Percentiles rank a stretch among this genome's conserved stretches.
phyloP scores from a whole-genome alignment of 2,797 vertebrate species.

The Typhlichthys subterraneus region DNA sequence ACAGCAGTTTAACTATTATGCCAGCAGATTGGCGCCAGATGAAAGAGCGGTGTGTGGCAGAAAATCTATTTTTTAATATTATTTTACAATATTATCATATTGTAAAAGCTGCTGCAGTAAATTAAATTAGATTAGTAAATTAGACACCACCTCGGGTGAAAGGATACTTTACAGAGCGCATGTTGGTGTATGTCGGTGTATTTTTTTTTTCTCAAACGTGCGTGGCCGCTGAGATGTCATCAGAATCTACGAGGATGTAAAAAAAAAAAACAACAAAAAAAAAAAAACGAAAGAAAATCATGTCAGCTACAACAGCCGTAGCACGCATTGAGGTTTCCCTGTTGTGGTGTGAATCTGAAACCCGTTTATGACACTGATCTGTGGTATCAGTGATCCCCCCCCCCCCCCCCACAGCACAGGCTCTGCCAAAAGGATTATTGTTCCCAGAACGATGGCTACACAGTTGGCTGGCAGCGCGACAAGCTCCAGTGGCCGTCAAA shows the following conservation, averaged over 20 bases:
- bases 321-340: conserved; percentile 55
- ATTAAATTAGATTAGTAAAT: too few species aligned
- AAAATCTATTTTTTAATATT: too few species aligned
- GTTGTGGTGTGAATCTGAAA: conserved; percentile 55
- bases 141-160: conserved; percentile 51
- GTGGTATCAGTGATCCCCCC: conserved; percentile 45
- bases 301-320: conserved; percentile 36
- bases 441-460: conserved; percentile 61
- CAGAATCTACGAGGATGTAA: conserved; percentile 53
- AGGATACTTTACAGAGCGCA: conserved; percentile 32
- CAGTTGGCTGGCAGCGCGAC: conserved; percentile 57
- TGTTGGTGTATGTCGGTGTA: not conserved
- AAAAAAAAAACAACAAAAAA: not conserved
- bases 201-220: conserved; percentile 36
- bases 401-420: conserved; percentile 33
- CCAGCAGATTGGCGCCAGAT: conserved; percentile 78
- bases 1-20: conserved; percentile 94
- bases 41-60: conserved; percentile 81
- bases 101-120: conserved; percentile 54
- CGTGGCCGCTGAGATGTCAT: conserved; percentile 55
- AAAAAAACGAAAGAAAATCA: conserved; percentile 12
- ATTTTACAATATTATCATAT: conserved; percentile 75
- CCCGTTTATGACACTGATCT: conserved; percentile 60
- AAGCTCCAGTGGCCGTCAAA: conserved; percentile 65
- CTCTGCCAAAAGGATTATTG: conserved; percentile 60